Conservation (phyloP, 2,888 invertebrate species). For the Temnothorax ravouxi region DNA sequence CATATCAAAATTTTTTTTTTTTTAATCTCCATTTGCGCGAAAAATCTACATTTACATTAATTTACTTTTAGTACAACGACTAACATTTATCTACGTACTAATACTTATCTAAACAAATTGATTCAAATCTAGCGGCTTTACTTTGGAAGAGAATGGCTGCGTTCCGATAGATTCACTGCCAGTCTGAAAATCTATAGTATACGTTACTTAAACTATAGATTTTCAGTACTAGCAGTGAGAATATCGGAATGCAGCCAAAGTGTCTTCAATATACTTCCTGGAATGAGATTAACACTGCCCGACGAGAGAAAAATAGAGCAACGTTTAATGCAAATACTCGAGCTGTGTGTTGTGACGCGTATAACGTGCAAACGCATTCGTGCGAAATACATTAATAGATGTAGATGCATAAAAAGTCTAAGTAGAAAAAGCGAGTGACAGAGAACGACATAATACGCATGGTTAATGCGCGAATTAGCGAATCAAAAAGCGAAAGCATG, state of each 20-base stretch:
- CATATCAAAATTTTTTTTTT: neutral
- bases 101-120: neutral
- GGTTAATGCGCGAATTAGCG: constrained; percentile 47
- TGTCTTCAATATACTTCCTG: neutral
- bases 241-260: too few relatives aligned
- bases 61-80: neutral
- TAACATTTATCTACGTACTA: neutral
- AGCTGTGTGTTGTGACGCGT: neutral
- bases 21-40: neutral
- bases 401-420: neutral
- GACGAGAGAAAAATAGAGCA: neutral
- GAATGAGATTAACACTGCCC: neutral
- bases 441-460: neutral
- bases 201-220: too few relatives aligned
- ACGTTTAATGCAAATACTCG: constrained; percentile 9
- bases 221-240: too few relatives aligned
- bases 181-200: too few relatives aligned
- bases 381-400: neutral
- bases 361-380: constrained; percentile 19
- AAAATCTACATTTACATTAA: neutral
- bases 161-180: too few relatives aligned
- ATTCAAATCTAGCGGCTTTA: neutral
- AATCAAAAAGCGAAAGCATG: constrained; percentile 65
- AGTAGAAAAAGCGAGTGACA: constrained; percentile 1
- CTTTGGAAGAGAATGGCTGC: neutral